Evolutionary conservation across 2,113 vertebrate species (phyloP), one percentile per base, ranked within the genome.

Genomic region (Acrocephalus kingi): DNA sequence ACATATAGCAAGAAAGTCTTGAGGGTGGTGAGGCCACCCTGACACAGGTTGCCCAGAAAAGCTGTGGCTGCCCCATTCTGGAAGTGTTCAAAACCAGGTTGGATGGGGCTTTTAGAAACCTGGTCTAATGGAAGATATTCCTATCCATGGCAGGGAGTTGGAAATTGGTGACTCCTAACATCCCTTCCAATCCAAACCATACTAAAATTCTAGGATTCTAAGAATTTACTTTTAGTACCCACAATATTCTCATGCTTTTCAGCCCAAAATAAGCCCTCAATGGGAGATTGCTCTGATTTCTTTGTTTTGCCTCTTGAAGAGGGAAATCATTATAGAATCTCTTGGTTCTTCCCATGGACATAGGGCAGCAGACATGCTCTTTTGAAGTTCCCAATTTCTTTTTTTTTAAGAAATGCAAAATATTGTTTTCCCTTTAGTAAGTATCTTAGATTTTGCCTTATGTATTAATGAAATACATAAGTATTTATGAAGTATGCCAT

Each of bases 221-320:
- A 15, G 10, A 39, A 46, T 6, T 23, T 43, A 11, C 33, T 82
- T 82, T n/a, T 11, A 37, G 3, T 2, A 6, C 3, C 2, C 5
- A 35, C 58, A 80, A 69, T 41, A 10, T 1, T 18, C 4, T 13
- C 2, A 7, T 28, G 5, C 11, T 79, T 94, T 79, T 22, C 15
- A 84, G 24, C 2, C 4, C 14, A 56, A 61, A 52, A 2, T 0
- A 5, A 76, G 2, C 8, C 22, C 6, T 48, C 13, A 9, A 0
- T 35, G 10, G 25, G 7, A 10, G 7, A 41, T 28, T 69, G 3
- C 2, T 76, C 16, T 51, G 6, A 73, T 88, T 88, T 41, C 3
- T 79, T 76, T 55, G 10, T 28, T 89, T 63, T 30, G 3, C 0
- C 68, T 83, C 76, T 45, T 31, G 24, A 31, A 46, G 43, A 67